These are phyloP conservation scores for Nomada fabriciana DNA, from an alignment of 2,888 invertebrate species.

Conservation along the genomic window DNA sequence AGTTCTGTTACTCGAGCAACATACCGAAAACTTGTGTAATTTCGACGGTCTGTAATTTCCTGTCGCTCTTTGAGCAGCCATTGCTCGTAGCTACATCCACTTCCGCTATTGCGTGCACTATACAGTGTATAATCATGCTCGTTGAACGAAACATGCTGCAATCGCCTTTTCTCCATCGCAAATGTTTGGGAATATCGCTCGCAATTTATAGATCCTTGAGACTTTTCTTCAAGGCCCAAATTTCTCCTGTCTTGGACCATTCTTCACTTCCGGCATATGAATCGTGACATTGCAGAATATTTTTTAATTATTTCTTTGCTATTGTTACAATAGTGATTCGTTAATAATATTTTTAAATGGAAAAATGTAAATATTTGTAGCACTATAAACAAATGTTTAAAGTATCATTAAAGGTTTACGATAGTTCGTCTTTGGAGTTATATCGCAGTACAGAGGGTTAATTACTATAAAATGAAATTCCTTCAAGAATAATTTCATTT, in stretches of 20 bases:
- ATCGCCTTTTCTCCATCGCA: no score
- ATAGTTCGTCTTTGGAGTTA: no score
- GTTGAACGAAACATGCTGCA: background rate
- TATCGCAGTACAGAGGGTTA: background rate
- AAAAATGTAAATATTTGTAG: no score
- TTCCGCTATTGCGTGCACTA: constrained; percentile 24
- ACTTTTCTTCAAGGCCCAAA: background rate
- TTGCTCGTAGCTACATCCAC: constrained; percentile 8
- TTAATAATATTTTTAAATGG: no score
- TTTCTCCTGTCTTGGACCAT: background rate
- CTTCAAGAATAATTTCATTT: no score
- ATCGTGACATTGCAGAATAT: background rate
- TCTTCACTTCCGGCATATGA: background rate
- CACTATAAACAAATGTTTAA: no score
- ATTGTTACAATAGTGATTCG: background rate
- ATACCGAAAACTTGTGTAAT: constrained; percentile 38
- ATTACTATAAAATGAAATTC: background rate
- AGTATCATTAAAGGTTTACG: no score
- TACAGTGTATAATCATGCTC: background rate
- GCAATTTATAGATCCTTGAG: background rate
- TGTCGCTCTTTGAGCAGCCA: constrained; percentile 19
- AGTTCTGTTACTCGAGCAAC: constrained; percentile 9
- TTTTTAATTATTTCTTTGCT: no score
- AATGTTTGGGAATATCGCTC: constrained; percentile 2
- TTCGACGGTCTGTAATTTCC: constrained; percentile 41